phyloP scores from a whole-genome alignment of 2,113 vertebrate genomes.

The Ornithorhynchus anatinus region DNA sequence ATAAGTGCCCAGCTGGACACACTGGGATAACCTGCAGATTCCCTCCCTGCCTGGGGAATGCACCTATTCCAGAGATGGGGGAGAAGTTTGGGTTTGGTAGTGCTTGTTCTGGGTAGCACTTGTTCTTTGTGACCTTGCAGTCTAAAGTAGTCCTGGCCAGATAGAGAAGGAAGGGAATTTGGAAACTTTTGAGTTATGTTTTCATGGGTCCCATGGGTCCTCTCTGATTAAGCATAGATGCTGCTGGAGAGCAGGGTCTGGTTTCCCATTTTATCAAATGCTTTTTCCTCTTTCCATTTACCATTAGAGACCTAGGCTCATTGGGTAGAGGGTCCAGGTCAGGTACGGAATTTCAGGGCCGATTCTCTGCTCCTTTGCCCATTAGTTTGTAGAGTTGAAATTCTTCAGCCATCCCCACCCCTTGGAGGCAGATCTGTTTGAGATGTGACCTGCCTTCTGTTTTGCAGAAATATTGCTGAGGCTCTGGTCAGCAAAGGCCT shows the following conservation, averaged over 20 bases:
- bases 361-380: constrained; percentile 31
- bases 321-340: no score
- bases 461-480: constrained; percentile 91
- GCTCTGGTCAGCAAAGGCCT: constrained; percentile 96
- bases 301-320: no score
- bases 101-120: no score
- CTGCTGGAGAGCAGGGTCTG: constrained; percentile 45
- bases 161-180: constrained; percentile 11
- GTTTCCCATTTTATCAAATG: no score
- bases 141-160: constrained; percentile 2
- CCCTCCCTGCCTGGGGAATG: no score
- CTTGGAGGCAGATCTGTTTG: background rate
- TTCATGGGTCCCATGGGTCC: constrained; percentile 36
- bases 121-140: no score
- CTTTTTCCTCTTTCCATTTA: no score
- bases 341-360: no score
- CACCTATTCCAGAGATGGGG: no score
- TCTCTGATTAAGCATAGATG: constrained; percentile 51
- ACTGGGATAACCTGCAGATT: no score
- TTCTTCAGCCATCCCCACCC: background rate
- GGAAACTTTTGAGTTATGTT: constrained; percentile 47
- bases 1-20: no score
- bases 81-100: no score
- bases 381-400: constrained; percentile 2
- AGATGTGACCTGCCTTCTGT: background rate